These are phyloP conservation scores for Trisateles emortualis DNA, from an alignment of 2,888 invertebrate genomes.

Conservation along the genomic window DNA sequence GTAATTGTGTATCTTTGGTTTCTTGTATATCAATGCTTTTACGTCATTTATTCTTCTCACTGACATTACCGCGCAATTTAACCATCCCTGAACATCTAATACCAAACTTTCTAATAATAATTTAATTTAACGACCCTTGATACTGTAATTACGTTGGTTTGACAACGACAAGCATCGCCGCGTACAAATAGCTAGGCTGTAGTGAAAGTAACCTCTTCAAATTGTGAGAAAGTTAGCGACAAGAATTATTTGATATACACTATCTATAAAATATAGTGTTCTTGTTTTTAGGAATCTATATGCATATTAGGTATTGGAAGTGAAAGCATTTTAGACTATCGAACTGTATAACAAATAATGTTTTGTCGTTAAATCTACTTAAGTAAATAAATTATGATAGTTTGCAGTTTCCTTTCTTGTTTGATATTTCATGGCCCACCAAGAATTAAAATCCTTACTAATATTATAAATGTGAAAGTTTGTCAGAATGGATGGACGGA, in stretches of 20 bases:
- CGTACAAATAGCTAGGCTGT: conserved; percentile 37
- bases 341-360: neutral
- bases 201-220: conserved; percentile 41
- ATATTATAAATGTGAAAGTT: no score
- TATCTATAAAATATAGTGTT: conserved; percentile 1
- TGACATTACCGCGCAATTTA: neutral
- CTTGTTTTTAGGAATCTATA: neutral
- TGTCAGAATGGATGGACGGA: no score
- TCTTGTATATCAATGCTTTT: no score
- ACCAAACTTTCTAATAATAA: conserved; percentile 35
- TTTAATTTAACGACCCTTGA: conserved; percentile 38
- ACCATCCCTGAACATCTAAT: conserved; percentile 3
- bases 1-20: no score
- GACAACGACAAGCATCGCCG: conserved; percentile 41
- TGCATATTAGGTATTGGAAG: neutral
- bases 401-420: no score
- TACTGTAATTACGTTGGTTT: conserved; percentile 33
- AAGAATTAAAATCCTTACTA: no score
- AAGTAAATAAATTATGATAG: no score
- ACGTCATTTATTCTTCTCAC: no score
- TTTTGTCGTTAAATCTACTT: no score
- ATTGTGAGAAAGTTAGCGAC: conserved; percentile 42
- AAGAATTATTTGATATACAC: conserved; percentile 21
- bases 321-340: neutral
- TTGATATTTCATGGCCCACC: no score